Evolutionary conservation across 2,888 invertebrate species (phyloP).

Genomic region (Andrena minutula): DNA sequence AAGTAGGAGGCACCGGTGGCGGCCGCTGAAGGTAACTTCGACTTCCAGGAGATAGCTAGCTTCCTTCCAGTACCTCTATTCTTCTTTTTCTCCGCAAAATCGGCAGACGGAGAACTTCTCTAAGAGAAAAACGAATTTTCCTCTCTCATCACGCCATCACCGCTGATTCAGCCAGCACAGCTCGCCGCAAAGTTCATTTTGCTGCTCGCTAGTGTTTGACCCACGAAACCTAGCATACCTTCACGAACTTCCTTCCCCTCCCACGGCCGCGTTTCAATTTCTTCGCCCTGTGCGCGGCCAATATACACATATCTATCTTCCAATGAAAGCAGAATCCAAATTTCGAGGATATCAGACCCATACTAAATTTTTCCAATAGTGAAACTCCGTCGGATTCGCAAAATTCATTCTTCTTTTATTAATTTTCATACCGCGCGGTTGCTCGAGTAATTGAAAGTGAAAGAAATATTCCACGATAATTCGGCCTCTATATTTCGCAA

Average conservation of each 20-base stretch:
- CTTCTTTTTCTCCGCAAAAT: conserved; percentile 79
- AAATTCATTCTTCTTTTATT: conserved; percentile 10
- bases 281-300: conserved; percentile 35
- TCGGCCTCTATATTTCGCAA: no score
- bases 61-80: conserved; percentile 84
- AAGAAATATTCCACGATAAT: not conserved
- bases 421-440: not conserved
- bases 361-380: conserved; percentile 11
- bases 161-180: conserved; percentile 83
- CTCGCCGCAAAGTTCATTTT: conserved; percentile 83
- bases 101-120: conserved; percentile 71
- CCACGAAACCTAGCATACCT: conserved; percentile 66
- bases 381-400: conserved; percentile 30
- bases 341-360: conserved; percentile 34
- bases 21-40: conserved; percentile 86
- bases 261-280: conserved; percentile 41
- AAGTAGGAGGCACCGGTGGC: conserved; percentile 87
- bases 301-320: conserved; percentile 35
- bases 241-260: conserved; percentile 52
- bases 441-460: not conserved
- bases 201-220: conserved; percentile 82
- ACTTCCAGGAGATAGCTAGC: conserved; percentile 88
- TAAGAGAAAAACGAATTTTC: conserved; percentile 67
- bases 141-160: conserved; percentile 81
- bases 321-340: conserved; percentile 22